Evolutionary conservation across 2,888 invertebrate genomes (phyloP).

Genomic region (Thalpophila matura): DNA sequence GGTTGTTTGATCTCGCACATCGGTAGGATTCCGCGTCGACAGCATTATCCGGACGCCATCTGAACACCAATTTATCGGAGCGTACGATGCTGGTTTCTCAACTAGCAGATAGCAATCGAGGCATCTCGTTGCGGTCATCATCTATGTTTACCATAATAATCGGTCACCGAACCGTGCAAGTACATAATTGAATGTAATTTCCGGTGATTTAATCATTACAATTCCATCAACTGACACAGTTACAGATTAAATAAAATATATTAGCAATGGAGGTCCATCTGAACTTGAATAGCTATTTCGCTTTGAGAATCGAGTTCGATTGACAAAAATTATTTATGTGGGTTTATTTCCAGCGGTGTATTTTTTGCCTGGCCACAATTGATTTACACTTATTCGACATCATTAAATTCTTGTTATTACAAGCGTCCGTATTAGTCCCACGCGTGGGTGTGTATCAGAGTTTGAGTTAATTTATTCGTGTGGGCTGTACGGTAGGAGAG

Average conservation of each 20-base stretch:
- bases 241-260: slow-evolving; percentile 57
- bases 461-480: slow-evolving; percentile 78
- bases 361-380: slow-evolving; percentile 65
- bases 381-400: slow-evolving; percentile 74
- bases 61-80: slow-evolving; percentile 54
- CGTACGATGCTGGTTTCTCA: slow-evolving; percentile 59
- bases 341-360: slow-evolving; percentile 41
- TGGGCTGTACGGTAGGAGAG: slow-evolving; percentile 71
- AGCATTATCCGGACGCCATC: slow-evolving; percentile 61
- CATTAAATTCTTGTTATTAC: slow-evolving; percentile 77
- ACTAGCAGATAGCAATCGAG: slow-evolving; percentile 55
- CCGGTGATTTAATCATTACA: slow-evolving; percentile 79
- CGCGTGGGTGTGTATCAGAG: slow-evolving; percentile 70
- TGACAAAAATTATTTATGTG: slow-evolving; percentile 51
- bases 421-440: slow-evolving; percentile 65
- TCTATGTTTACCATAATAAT: slow-evolving; percentile 70
- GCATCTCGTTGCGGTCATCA: slow-evolving; percentile 61
- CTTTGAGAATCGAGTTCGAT: slow-evolving; percentile 31
- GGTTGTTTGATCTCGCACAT: slow-evolving; percentile 75
- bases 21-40: slow-evolving; percentile 66
- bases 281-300: slow-evolving; percentile 43
- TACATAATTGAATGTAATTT: slow-evolving; percentile 80
- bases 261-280: slow-evolving; percentile 43
- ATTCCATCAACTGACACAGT: slow-evolving; percentile 70
- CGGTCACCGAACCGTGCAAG: slow-evolving; percentile 69